Evolutionary conservation across 2,113 vertebrate species (phyloP), one percentile per base, ranked within the genome.

Genomic region (Microcebus jonahi): DNA sequence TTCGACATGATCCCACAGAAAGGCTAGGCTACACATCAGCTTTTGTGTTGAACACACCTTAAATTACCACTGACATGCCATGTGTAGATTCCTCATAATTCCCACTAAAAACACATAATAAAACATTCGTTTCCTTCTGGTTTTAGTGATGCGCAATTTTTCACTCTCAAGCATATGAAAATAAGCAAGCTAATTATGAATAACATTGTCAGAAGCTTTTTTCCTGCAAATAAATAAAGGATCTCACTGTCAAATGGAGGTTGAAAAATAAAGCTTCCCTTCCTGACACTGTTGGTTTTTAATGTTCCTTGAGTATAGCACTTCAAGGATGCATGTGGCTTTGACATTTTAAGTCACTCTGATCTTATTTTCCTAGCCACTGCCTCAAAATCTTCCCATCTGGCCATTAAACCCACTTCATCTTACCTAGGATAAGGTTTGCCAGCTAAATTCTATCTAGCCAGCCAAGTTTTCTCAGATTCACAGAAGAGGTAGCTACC

Each of bases 181-280:
- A 93, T 48, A 91, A 88, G n/a, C 27, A 89, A 88, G 57, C 23
- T 96, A 83, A 86, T 94, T 82, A 87, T n/a, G 29, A 88, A 92
- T 82, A 73, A 59, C n/a, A 63, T 18, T 80, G 55, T 83, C 82
- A 89, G 50, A 90, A 94, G 42, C 2, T 61, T 70, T 86, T 76
- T 31, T 83, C 65, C 42, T 63, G 6, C 36, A 63, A 29, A 95
- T 29, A 80, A 91, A 15, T 42, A 70, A 70, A 89, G 9, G 31
- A 68, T 83, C 42, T 75, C 61, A 25, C 61, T 89, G 68, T 42
- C 53, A 86, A 68, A 6, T 18, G 39, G 36, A 11, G 57, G 42
- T 91, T 31, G 18, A 87, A 89, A 92, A 81, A 57, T 53, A 77
- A 63, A n/a, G 13, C 36, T 87, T 50, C 10, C 25, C 65, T 79